Base-by-base conservation (phyloP, 2,113 vertebrate genomes). In the Marcusenius ussheri region DNA sequence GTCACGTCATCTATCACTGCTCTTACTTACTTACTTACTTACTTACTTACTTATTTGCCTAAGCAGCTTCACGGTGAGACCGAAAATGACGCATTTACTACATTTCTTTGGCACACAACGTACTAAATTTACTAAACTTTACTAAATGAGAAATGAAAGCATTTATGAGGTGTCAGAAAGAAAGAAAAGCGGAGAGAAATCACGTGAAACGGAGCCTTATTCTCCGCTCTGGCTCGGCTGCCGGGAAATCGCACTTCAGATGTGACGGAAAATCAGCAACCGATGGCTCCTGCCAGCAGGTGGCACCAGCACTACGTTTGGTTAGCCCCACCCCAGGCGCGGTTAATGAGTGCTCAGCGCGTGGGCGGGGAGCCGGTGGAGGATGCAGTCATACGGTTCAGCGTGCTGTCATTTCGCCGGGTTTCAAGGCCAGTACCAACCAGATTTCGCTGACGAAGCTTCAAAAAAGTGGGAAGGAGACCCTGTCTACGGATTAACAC, bases 221-320 rank as follows among this genome's bases (percentile, higher is more conserved):
- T 27, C 13, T 11, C 35, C 56, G 53, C 24, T 6, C 2, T 77
- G 39, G 51, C 21, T 91, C 93, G 92, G 85, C 92, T 91, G 92
- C 91, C 92, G 91, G 91, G 91, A 91, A 66, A 91, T 83, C 91
- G 47, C 92, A 93, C 94, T 47, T 42, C 94, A 95, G 95, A 93
- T 94, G 93, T 93, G 93, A 91, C 89, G 90, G 92, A 92, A 91
- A 92, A 89, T 88, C n/a, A 91, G 93, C 93, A 95, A 96, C 95
- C 96, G 96, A 96, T 95, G 95, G 94, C 93, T 94, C 93, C 94
- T 95, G 95, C 96, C 96, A 97, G 96, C 96, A 97, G 96, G 96
- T 96, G 96, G 96, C 96, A 96, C 95, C 96, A 97, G 92, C 94
- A 96, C 93, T 94, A 93, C 96, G 94, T 94, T 95, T 93, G 93